A percentile compares a stretch with the other conserved stretches of the same genome.
Conservation (phyloP, 2,888 invertebrate species). For the Sympetrum striolatum region DNA sequence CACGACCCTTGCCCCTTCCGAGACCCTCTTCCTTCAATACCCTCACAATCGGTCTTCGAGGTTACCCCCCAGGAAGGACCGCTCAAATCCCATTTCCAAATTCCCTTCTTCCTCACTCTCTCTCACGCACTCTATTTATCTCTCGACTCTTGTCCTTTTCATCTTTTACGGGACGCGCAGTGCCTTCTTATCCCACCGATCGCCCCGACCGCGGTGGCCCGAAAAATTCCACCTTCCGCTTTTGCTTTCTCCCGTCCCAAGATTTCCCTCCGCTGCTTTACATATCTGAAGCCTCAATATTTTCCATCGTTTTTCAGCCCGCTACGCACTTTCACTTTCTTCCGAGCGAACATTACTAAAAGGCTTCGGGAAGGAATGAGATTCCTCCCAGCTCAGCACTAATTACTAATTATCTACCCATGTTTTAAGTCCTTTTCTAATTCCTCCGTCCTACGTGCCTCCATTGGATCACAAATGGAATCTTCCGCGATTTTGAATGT, state of each 20-base stretch:
- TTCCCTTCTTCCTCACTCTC: neutral
- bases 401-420: too few species aligned
- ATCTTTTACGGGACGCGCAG: neutral
- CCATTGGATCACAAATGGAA: too few species aligned
- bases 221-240: neutral
- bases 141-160: neutral
- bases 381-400: neutral
- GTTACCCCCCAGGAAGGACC: neutral
- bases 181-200: neutral
- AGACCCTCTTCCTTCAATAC: neutral
- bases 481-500: too few species aligned
- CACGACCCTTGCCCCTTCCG: neutral
- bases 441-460: too few species aligned
- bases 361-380: neutral
- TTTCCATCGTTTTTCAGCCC: neutral
- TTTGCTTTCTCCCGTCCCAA: neutral
- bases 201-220: neutral
- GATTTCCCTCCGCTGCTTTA: neutral
- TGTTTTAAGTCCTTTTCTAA: too few species aligned
- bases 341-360: neutral
- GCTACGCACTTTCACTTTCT: neutral
- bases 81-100: neutral
- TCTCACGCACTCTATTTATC: neutral
- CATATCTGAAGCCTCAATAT: too few species aligned
- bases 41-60: neutral